Conservation (phyloP, 2,888 invertebrate species). For the Herminia tarsipennalis region DNA sequence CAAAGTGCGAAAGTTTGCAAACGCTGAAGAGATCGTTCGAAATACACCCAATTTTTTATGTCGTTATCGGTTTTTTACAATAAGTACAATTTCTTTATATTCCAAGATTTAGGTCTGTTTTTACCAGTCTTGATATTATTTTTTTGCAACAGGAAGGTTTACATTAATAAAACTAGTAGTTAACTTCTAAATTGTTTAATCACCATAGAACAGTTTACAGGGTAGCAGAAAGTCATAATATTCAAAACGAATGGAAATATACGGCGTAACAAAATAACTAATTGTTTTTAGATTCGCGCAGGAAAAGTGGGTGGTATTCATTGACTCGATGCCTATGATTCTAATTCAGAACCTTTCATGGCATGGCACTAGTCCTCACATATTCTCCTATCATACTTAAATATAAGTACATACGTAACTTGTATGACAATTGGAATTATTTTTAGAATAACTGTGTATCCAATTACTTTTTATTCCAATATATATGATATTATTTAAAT, state of each 20-base stretch:
- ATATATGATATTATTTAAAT: slow-evolving; percentile 38
- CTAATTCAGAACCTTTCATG: slow-evolving; percentile 84
- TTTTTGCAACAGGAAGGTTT: too few species aligned
- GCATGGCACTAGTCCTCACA: slow-evolving; percentile 85
- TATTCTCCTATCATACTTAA: slow-evolving; percentile 83
- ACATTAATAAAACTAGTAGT: slow-evolving; percentile 36
- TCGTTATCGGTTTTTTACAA: too few species aligned
- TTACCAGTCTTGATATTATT: too few species aligned
- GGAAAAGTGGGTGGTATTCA: slow-evolving; percentile 85
- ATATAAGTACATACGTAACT: slow-evolving; percentile 62
- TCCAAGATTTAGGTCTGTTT: too few species aligned
- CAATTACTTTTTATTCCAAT: slow-evolving; percentile 42
- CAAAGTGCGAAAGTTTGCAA: too few species aligned
- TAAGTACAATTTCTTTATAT: too few species aligned
- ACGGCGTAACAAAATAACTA: slow-evolving; percentile 74
- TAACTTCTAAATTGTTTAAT: slow-evolving; percentile 78
- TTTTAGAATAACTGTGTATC: slow-evolving; percentile 51
- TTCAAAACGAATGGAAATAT: slow-evolving; percentile 67
- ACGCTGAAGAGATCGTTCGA: too few species aligned
- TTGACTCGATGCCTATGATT: slow-evolving; percentile 83
- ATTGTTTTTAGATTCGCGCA: slow-evolving; percentile 73
- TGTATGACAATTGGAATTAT: slow-evolving; percentile 55
- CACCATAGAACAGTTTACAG: slow-evolving; percentile 81
- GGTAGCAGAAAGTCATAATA: slow-evolving; percentile 62
- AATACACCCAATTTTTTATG: too few species aligned